Percentiles rank a stretch among this genome's conserved stretches.
These are phyloP conservation scores for Pterois miles DNA, from an alignment of 2,797 vertebrate genomes.

Conservation along the genomic window DNA sequence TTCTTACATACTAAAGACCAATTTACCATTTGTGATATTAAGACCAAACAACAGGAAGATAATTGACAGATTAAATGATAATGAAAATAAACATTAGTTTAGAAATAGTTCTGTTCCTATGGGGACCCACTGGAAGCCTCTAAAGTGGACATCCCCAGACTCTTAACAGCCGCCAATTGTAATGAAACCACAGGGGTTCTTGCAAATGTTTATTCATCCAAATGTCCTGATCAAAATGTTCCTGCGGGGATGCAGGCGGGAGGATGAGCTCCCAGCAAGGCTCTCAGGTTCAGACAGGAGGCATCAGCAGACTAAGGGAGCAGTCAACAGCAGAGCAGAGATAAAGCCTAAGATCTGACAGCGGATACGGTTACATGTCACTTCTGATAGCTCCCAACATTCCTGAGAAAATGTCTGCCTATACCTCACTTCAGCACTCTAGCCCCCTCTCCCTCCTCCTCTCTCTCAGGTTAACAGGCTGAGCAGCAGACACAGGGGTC, in stretches of 20 bases:
- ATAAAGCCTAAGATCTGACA: slow-evolving; percentile 74
- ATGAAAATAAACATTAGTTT: not conserved
- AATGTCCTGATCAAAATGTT: slow-evolving; percentile 35
- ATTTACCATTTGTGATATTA: not conserved
- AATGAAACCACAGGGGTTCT: slow-evolving; percentile 21
- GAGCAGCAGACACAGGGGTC: slow-evolving; percentile 69
- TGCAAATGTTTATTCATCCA: slow-evolving; percentile 42
- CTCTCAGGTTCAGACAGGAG: slow-evolving; percentile 58
- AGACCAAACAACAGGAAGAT: not conserved
- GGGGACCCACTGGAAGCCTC: not conserved
- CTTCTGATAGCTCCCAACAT: slow-evolving; percentile 78
- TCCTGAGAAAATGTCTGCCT: slow-evolving; percentile 77
- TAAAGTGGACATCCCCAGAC: not conserved
- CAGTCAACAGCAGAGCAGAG: slow-evolving; percentile 69
- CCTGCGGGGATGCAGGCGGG: not conserved
- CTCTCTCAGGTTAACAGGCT: slow-evolving; percentile 62
- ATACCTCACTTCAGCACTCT: slow-evolving; percentile 62
- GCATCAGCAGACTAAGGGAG: slow-evolving; percentile 50
- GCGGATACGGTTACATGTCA: slow-evolving; percentile 75
- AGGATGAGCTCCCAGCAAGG: slow-evolving; percentile 9
- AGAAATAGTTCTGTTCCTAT: not conserved
- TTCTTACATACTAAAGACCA: not conserved
- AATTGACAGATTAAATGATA: not conserved
- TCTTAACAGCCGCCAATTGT: slow-evolving; percentile 6
- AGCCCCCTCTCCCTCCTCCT: slow-evolving; percentile 18